These are phyloP conservation scores for Caenorhabditis sp. DNA, from an alignment of 2,888 invertebrate species.

Conservation along the genomic window DNA sequence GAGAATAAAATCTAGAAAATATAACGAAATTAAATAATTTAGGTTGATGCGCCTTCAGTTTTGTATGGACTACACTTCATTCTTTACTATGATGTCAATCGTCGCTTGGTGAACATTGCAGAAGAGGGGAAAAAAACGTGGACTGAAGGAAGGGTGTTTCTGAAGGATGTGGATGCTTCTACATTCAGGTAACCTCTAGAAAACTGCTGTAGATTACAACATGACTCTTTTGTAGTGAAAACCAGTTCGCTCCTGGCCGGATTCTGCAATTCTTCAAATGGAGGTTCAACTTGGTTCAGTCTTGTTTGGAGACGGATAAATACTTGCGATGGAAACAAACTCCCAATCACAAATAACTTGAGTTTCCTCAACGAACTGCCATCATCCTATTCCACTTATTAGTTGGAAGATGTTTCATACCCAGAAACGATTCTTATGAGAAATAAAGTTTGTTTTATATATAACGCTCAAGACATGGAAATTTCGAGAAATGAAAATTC, in stretches of 20 bases:
- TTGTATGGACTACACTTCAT: constrained; percentile 67
- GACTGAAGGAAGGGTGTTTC: constrained; percentile 70
- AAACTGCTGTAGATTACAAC: background rate
- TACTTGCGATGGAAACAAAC: constrained; percentile 71
- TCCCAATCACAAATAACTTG: constrained; percentile 45
- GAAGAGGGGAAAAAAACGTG: constrained; percentile 69
- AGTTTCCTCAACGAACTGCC: background rate
- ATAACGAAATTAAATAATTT: too few species aligned
- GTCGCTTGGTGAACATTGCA: constrained; percentile 56
- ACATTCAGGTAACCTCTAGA: constrained; percentile 59
- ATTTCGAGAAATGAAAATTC: too few species aligned
- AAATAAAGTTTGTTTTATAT: too few species aligned
- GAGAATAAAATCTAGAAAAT: too few species aligned
- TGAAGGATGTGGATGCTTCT: constrained; percentile 71
- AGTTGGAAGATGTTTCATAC: too few species aligned
- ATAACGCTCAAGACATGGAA: too few species aligned
- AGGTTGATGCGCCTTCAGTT: constrained; percentile 70
- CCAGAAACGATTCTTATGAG: too few species aligned
- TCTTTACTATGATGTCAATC: constrained; percentile 70
- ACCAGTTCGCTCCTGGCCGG: constrained; percentile 54
- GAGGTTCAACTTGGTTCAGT: constrained; percentile 70
- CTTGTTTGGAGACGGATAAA: constrained; percentile 66
- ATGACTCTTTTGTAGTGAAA: constrained; percentile 37
- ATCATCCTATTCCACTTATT: too few species aligned
- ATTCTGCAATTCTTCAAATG: constrained; percentile 74